phyloP scores from a whole-genome alignment of 2,888 invertebrate species.

The Protonemura montana region DNA sequence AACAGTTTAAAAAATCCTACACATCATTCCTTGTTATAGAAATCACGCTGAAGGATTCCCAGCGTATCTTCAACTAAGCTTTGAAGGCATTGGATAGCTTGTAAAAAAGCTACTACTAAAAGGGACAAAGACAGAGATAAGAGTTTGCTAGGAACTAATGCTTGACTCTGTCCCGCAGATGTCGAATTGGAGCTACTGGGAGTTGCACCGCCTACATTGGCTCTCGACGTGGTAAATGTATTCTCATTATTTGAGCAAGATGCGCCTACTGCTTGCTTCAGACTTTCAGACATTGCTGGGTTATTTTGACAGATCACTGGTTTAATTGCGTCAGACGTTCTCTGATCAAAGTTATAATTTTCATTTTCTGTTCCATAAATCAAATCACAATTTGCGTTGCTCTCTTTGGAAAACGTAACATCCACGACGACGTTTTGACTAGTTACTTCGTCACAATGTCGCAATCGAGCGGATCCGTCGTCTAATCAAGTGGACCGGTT shows the following conservation, averaged over 20 bases:
- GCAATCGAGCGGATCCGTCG: neutral
- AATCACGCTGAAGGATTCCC: slow-evolving; percentile 51
- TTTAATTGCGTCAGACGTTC: neutral
- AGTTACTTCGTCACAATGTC: neutral
- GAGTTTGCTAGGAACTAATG: slow-evolving; percentile 64
- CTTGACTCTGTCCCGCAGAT: neutral
- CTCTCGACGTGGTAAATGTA: neutral
- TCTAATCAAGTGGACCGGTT: slow-evolving; percentile 15
- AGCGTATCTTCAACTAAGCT: slow-evolving; percentile 67
- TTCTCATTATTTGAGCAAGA: neutral
- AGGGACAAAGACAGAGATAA: slow-evolving; percentile 69
- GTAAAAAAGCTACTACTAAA: slow-evolving; percentile 67
- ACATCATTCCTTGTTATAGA: slow-evolving; percentile 41
- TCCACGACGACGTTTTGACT: neutral
- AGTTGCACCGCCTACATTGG: slow-evolving; percentile 24
- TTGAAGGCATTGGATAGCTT: slow-evolving; percentile 70
- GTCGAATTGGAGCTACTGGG: neutral
- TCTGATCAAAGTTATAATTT: slow-evolving; percentile 16
- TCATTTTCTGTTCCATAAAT: neutral
- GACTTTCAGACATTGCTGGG: neutral
- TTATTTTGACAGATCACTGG: neutral
- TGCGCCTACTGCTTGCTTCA: neutral
- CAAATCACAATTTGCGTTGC: neutral
- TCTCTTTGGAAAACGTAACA: neutral
- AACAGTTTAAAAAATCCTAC: neutral